Percentiles rank a stretch among this genome's conserved stretches.
Conservation (phyloP, 2,797 vertebrate species). For the Artibeus lituratus region DNA sequence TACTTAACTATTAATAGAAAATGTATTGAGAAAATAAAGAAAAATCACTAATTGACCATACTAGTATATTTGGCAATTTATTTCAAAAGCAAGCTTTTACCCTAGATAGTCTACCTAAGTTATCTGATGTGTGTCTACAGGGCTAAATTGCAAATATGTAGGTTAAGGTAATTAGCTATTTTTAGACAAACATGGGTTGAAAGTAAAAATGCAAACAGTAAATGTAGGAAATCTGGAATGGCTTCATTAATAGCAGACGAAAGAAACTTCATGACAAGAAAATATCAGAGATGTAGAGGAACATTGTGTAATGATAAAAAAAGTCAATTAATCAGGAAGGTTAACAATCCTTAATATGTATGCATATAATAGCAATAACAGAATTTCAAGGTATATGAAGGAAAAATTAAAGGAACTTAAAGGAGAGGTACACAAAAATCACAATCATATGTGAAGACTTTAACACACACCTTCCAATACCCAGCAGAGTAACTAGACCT, state of each 20-base stretch:
- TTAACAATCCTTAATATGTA: background rate
- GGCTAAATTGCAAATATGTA: background rate
- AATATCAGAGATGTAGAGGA: background rate
- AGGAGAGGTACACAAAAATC: background rate
- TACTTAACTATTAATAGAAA: background rate
- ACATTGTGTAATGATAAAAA: background rate
- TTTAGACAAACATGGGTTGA: background rate
- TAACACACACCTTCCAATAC: background rate
- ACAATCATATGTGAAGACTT: background rate
- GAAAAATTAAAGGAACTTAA: background rate
- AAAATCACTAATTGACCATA: background rate
- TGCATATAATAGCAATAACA: background rate
- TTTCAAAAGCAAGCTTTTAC: background rate
- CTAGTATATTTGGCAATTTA: background rate
- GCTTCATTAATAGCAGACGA: background rate
- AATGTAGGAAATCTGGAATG: background rate
- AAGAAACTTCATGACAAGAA: background rate
- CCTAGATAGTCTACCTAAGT: background rate
- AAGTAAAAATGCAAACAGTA: constrained; percentile 1
- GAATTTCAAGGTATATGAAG: background rate
- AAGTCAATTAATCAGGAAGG: background rate
- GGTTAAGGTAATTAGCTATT: background rate
- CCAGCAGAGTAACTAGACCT: background rate
- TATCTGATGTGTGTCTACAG: background rate
- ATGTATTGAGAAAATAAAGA: background rate